Evolutionary conservation across 1,140 invertebrate species (phyloP).

Genomic region (Lepidurus couesii): DNA sequence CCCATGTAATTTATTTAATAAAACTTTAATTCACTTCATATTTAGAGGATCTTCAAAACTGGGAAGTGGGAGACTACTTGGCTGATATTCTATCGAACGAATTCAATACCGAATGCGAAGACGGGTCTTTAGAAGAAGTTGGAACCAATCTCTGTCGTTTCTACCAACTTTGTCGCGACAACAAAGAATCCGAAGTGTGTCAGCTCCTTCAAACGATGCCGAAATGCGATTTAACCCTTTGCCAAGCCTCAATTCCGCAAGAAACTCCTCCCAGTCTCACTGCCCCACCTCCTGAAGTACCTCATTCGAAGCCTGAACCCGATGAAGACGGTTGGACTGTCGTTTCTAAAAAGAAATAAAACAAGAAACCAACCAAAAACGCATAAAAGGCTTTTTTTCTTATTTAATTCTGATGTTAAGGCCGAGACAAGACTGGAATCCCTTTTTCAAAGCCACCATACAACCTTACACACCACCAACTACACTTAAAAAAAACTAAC

Average conservation of each 20-base stretch:
- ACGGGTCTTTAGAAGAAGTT: slow-evolving; percentile 37
- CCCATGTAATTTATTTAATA: no score
- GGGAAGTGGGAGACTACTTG: slow-evolving; percentile 37
- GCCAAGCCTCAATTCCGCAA: slow-evolving; percentile 20
- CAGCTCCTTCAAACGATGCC: slow-evolving; percentile 28
- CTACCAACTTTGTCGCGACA: slow-evolving; percentile 33
- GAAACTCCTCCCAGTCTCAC: background rate
- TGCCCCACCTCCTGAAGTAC: background rate
- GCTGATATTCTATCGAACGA: slow-evolving; percentile 37
- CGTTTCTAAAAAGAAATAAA: slow-evolving; percentile 30
- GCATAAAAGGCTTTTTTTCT: background rate
- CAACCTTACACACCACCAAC: no score
- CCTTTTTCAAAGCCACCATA: no score
- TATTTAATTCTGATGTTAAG: no score
- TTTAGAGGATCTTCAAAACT: slow-evolving; percentile 35
- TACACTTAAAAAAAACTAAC: no score
- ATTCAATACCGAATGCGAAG: slow-evolving; percentile 38
- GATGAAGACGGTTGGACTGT: slow-evolving; percentile 34
- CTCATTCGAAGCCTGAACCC: slow-evolving; percentile 22
- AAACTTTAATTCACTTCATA: background rate
- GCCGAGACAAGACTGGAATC: no score
- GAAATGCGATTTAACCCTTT: slow-evolving; percentile 30
- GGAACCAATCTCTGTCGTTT: slow-evolving; percentile 34
- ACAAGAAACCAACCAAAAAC: slow-evolving; percentile 40
- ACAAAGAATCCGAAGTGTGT: slow-evolving; percentile 32